A percentile compares a stretch with the other conserved stretches of the same genome.
Evolutionary conservation across 2,888 invertebrate genomes (phyloP).

Genomic region (Aethes cnicana): DNA sequence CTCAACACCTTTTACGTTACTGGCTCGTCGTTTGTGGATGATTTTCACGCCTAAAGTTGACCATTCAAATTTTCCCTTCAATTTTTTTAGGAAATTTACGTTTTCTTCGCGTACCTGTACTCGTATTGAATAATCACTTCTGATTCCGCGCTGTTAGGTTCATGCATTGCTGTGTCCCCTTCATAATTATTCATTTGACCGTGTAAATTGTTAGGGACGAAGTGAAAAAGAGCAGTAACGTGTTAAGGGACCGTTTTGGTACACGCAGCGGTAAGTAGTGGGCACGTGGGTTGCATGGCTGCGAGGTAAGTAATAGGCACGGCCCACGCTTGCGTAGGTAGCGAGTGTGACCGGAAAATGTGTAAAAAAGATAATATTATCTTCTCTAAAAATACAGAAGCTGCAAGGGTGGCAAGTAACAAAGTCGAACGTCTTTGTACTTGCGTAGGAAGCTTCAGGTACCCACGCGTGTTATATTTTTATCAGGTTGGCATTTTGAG

Average conservation of each 20-base stretch:
- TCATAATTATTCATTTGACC: constrained; percentile 21
- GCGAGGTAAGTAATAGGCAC: constrained; percentile 39
- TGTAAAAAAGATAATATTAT: constrained; percentile 7
- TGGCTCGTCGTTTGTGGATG: no score
- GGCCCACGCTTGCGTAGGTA: constrained; percentile 25
- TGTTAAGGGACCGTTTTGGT: constrained; percentile 20
- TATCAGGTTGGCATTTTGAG: no score
- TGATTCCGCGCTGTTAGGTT: no score
- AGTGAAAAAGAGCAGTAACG: constrained; percentile 18
- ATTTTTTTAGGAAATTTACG: no score
- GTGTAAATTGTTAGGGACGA: constrained; percentile 17
- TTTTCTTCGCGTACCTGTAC: no score
- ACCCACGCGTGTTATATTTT: no score
- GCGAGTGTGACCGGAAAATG: constrained; percentile 8
- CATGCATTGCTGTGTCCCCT: neutral
- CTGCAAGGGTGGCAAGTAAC: no score
- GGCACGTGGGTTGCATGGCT: constrained; percentile 19
- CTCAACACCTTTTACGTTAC: no score
- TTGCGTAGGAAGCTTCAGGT: no score
- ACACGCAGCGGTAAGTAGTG: constrained; percentile 26
- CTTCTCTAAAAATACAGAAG: no score
- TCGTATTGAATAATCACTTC: no score
- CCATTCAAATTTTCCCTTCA: neutral
- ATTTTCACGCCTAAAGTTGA: neutral
- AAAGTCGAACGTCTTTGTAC: no score